phyloP scores from a whole-genome alignment of 2,888 invertebrate genomes.

The Marronus borbonicus region DNA sequence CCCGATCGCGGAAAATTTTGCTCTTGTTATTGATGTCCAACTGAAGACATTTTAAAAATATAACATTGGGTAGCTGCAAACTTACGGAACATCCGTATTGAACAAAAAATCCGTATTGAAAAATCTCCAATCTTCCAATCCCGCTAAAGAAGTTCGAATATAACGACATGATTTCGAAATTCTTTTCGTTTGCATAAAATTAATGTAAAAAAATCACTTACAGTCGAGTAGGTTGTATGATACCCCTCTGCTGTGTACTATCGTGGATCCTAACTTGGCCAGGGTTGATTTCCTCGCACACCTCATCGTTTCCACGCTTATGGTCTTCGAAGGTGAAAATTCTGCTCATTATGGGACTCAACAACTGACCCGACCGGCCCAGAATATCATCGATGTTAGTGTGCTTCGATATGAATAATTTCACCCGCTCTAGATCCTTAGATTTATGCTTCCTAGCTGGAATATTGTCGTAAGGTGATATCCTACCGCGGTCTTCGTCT shows the following conservation, averaged over 20 bases:
- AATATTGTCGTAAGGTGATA: conserved; percentile 83
- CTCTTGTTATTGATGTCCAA: too few relatives aligned
- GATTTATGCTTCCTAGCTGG: conserved; percentile 60
- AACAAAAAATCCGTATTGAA: too few relatives aligned
- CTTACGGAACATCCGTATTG: too few relatives aligned
- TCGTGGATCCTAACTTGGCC: conserved; percentile 87
- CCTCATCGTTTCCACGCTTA: conserved; percentile 69
- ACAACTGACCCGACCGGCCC: conserved; percentile 75
- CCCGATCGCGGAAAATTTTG: too few relatives aligned
- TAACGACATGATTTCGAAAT: too few relatives aligned
- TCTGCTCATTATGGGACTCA: conserved; percentile 79
- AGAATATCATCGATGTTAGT: conserved; percentile 93
- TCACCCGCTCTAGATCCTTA: conserved; percentile 67
- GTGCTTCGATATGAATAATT: conserved; percentile 86
- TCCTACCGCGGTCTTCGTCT: conserved; percentile 70
- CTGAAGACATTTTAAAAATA: too few relatives aligned
- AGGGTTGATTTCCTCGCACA: conserved; percentile 83
- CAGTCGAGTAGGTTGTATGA: conserved; percentile 72
- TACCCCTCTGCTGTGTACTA: conserved; percentile 80
- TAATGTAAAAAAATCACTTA: conserved; percentile 60
- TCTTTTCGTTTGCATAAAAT: too few relatives aligned
- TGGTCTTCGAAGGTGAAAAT: conserved; percentile 67
- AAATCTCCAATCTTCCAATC: too few relatives aligned
- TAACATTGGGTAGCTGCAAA: too few relatives aligned
- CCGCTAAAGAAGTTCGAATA: too few relatives aligned